Evolutionary conservation across 1,140 invertebrate species (phyloP), one percentile per base, ranked within the genome.

Genomic region (Euwallacea fornicatus): DNA sequence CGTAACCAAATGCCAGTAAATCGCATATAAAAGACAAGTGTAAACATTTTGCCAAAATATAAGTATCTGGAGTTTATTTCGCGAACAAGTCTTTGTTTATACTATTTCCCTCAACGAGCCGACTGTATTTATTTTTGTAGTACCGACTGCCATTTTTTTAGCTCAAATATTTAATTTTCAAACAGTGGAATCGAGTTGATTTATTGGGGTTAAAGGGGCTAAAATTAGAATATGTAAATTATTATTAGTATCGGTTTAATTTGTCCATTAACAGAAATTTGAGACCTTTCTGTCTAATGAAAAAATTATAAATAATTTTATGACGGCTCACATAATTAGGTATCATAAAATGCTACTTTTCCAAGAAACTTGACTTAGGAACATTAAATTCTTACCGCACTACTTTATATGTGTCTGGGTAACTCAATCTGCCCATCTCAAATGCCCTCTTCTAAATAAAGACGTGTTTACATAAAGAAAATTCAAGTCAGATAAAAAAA

Each of bases 131-230:
- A 60, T 60, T 60, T 60, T 60, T 42, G n/a, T 42, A 42, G 21
- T n/a, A 41, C 13, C 7, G 42, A 60, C 58, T 60, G 0, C 33
- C 42, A 41, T 60, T 42, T 60, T 11, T 42, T 8, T 41, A n/a
- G 10, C 58, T 60, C 41, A 60, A 33, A 11, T 60, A 60, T n/a
- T 42, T 60, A 41, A 60, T 60, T 60, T 60, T 60, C 13, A 60
- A 60, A 41, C 42, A 13, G 7, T 42, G 6, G 42, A 60, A 42
- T 11, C 11, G 11, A 13, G 58, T 42, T 41, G 42, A 41, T 21
- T 60, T 59, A 42, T 50, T 50, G 9, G 13, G 46, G 9, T 13
- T 33, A 33, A 33, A 50, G 46, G 13, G 9, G 46, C 46, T 50
- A 50, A 50, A 50, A 50, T 50, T 50, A 50, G 46, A 33, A 33